Base-by-base conservation (phyloP, 1,140 invertebrate species). In the Nasonia giraulti region DNA sequence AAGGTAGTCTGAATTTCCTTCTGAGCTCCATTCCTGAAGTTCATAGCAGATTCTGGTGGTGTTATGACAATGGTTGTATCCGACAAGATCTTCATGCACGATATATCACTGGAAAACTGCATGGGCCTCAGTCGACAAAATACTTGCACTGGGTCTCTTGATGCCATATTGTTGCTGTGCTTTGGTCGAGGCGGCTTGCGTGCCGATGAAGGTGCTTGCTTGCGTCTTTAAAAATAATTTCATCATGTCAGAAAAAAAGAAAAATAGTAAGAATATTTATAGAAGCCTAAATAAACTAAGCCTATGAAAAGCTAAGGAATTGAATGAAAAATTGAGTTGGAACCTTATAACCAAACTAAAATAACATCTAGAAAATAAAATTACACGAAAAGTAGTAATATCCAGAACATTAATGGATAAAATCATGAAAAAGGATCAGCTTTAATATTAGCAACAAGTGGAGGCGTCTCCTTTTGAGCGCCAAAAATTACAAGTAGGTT, bases 111-210 rank as follows among this genome's bases (percentile, higher is more conserved):
- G 17, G 94, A 92, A 86, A 95, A 94, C 86, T 96, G 95, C 88
- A 97, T 93, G 0, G 97, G 97, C 20, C 96, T 93, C 47, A 98
- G 91, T 68, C 98, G 94, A 89, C 97, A 98, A 89, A 95, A 98
- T 2, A 98, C 97, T 94, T 98, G 95, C 0, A 98, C 96, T 0
- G 97, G 96, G 89, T 97, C 96, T 86, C 91, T 93, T 0, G 88
- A 89, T 27, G 84, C 8, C 79, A 88, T 88, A 50, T 90, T 90
- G 62, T 90, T 90, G 37, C 87, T 90, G 20, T 85, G 86, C 44
- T 88, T 90, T 0, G 88, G 83, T 44, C 90, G 87, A 12, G 75
- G 12, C 17, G 89, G 88, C 44, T 92, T 92, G 55, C 88, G 87
- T 12, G 91, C 88, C 10, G 91, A 91, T 11, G 87, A 55, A 73